Percentiles rank a stretch among this genome's conserved stretches.
Conservation (phyloP, 2,113 vertebrate genomes). For the Sapajus apella region DNA sequence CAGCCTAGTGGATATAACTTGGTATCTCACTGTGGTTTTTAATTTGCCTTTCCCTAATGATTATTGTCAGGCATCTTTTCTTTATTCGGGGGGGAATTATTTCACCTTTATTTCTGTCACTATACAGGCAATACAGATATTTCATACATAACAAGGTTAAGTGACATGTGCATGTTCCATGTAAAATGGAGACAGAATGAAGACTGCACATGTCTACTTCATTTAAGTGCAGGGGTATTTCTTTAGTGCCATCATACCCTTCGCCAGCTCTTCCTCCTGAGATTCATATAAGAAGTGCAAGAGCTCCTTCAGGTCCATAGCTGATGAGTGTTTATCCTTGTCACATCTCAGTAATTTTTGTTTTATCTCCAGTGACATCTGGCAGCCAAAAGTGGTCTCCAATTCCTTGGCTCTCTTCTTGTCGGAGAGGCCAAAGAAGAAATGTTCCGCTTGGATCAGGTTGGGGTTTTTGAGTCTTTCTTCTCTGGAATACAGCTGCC, state of each 20-base stretch:
- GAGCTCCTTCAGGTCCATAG: not conserved
- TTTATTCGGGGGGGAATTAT: too few species aligned
- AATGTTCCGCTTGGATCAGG: not conserved
- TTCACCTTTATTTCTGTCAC: too few species aligned
- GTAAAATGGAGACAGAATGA: not conserved
- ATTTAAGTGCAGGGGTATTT: not conserved
- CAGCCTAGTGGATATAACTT: not conserved
- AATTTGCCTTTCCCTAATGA: not conserved
- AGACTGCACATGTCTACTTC: not conserved
- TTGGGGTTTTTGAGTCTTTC: not conserved
- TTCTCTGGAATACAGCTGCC: not conserved
- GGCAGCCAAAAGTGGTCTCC: not conserved
- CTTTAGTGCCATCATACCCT: not conserved
- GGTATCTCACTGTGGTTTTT: not conserved
- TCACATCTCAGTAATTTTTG: not conserved
- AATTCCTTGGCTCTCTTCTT: not conserved
- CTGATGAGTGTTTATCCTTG: not conserved
- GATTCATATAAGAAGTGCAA: slow-evolving; percentile 8
- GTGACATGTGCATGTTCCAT: too few species aligned
- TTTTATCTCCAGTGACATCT: rapidly evolving
- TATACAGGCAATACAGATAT: too few species aligned
- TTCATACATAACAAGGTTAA: too few species aligned
- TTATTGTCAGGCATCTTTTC: not conserved
- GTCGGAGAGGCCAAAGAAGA: slow-evolving; percentile 45
- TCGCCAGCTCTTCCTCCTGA: not conserved